Evolutionary conservation across 1,140 invertebrate species (phyloP), one percentile per base, ranked within the genome.

Genomic region (Eubasilissa regina): DNA sequence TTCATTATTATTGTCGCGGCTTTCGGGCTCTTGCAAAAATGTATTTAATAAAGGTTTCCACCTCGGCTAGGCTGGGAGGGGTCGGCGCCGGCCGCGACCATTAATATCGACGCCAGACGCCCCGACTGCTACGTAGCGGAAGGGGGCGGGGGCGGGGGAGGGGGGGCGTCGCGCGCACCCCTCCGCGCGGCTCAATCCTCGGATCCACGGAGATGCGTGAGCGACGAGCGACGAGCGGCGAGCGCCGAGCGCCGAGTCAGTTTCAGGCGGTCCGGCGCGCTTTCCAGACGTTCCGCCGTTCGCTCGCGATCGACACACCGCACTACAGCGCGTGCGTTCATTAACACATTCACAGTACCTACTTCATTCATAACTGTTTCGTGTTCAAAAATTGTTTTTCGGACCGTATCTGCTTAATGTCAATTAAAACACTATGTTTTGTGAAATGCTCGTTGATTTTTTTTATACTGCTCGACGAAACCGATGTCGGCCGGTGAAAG

Each of bases 71-170:
- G 62, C 35, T 25, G 15, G 73, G 62, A 56, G 45, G 48, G 84
- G 75, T 83, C 79, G 43, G 19, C 51, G 44, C 43, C 62, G 60
- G 60, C 62, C 11, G 44, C 58, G 58, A 47, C 73, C 74, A 44
- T 51, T 58, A 58, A 21, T 68, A 68, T 68, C 60, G 60, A 77
- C 75, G 75, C 53, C 45, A 25, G 47, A 7, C 12, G 75, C 35
- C 60, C 66, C 75, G 58, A 43, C 58, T 17, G 47, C 74, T 12
- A 44, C 19, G 47, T 47, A 44, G 55, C 13, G 43, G 47, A 15
- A n/a, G n/a, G 13, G 51, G 4, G 51, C 9, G 51, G 1, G 51
- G 51, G 51, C 4, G 51, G 51, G 11, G 53, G 53, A 17, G 4
- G 4, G 13, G n/a, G 0, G 6, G 58, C 58, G 58, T 35, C 60